Base-by-base conservation (phyloP, 2,888 invertebrate species). In the Ormyrus pomaceus region DNA sequence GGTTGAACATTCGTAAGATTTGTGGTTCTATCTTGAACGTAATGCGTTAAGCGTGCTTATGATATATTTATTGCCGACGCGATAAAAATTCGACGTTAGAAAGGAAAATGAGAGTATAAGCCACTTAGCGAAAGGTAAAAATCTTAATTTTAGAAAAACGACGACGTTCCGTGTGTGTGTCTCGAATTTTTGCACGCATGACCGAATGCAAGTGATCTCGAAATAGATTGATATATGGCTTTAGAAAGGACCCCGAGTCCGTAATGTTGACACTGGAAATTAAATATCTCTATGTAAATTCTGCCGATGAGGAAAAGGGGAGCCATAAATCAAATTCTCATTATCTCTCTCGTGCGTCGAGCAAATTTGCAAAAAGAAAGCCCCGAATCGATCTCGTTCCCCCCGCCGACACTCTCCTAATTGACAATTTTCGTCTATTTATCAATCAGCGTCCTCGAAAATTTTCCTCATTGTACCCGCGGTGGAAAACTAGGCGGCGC, bases 251-350 rank as follows among this genome's bases (percentile, higher is more conserved):
- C 11, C 34, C 6, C 6, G 6, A 13, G 48, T 55, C 0, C 4
- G 46, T 45, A 46, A 68, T 46, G 56, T 64, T 64, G 56, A 64
- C 58, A 50, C 64, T 70, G 48, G 19, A 34, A 70, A 77, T 51
- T 55, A n/a, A 62, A 69, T 59, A 61, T 70, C 64, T 77, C 13
- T 10, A 51, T 70, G 71, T 56, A 65, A 70, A 77, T 62, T 76
- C 55, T 19, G 45, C 5, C 10, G 64, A 58, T 13, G 10, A 51
- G 45, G 51, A 13, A 34, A 77, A 64, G 70, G 45, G 65, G 64
- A 13, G 10, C 58, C 5, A 51, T 77, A 77, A 77, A 77, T 77
- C 69, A 77, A 71, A 58, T 65, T 58, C 58, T 58, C 53, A 45
- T 65, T 64, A 55, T 9, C 50, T 51, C 45, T 19, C 34, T 34